Evolutionary conservation across 2,888 invertebrate species (phyloP).

Genomic region (Fragum whitleyi): DNA sequence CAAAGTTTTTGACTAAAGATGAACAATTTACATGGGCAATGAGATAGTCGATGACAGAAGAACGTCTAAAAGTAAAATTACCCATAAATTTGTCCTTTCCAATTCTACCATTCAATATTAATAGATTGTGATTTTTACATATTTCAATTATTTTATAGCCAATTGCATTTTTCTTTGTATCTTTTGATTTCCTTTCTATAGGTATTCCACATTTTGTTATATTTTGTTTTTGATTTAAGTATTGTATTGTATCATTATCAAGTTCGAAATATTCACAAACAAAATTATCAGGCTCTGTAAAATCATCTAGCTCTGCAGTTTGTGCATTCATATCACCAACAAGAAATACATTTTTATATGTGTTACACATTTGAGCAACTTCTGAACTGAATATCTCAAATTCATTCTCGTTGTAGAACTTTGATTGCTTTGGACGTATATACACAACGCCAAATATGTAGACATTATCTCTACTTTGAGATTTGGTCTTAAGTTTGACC

Average conservation of each 20-base stretch:
- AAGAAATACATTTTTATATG: conserved; percentile 25
- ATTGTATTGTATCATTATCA: conserved; percentile 3
- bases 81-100: conserved; percentile 2
- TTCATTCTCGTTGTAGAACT: conserved; percentile 14
- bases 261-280: neutral
- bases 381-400: neutral
- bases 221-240: neutral
- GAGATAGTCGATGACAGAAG: conserved; percentile 19
- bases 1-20: neutral
- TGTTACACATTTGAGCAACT: neutral
- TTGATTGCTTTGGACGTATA: conserved; percentile 22
- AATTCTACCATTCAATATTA: conserved; percentile 14
- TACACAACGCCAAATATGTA: conserved; percentile 8
- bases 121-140: conserved; percentile 12
- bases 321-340: too few species aligned
- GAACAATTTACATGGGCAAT: neutral
- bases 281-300: conserved; percentile 17
- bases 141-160: conserved; percentile 6
- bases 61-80: neutral
- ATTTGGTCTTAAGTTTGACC: neutral
- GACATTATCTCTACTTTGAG: neutral
- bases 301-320: conserved; percentile 10
- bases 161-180: neutral
- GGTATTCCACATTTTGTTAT: neutral
- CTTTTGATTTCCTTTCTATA: neutral